phyloP scores from a whole-genome alignment of 2,797 vertebrate species.

The Sylvia borin region DNA sequence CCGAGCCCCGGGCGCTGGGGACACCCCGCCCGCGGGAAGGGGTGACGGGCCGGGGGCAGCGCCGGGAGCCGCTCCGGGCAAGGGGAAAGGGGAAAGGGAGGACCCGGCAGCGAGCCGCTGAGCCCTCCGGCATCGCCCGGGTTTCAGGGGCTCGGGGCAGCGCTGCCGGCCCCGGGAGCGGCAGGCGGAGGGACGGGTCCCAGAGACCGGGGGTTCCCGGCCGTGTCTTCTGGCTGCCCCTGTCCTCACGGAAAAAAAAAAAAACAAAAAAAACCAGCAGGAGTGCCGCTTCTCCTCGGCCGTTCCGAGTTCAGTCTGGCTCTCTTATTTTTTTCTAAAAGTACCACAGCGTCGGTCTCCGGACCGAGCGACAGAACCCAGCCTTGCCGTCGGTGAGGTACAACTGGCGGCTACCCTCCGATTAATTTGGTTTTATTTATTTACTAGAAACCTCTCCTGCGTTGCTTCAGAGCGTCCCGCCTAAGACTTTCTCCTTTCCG shows the following conservation, averaged over 20 bases:
- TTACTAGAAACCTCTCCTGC: slow-evolving; percentile 80
- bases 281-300: not conserved
- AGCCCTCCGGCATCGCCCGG: not conserved
- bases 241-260: not conserved
- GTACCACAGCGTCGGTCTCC: not conserved
- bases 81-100: not conserved
- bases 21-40: not conserved
- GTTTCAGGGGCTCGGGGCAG: not conserved
- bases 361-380: not conserved
- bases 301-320: not conserved
- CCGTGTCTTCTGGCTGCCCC: rapidly evolving
- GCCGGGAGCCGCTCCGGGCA: not conserved
- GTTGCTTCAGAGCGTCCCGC: slow-evolving; percentile 80
- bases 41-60: not conserved
- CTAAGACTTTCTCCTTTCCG: slow-evolving; percentile 89
- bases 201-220: rapidly evolving
- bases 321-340: not conserved
- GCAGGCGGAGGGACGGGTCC: not conserved
- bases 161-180: not conserved
- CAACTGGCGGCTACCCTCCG: not conserved
- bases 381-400: not conserved
- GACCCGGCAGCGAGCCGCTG: rapidly evolving
- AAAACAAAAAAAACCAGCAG: no score
- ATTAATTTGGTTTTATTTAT: not conserved
- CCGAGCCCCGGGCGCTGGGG: not conserved